Evolutionary conservation across 2,888 invertebrate genomes (phyloP), one percentile per base, ranked within the genome.

Genomic region (Thereva nobilitata): DNA sequence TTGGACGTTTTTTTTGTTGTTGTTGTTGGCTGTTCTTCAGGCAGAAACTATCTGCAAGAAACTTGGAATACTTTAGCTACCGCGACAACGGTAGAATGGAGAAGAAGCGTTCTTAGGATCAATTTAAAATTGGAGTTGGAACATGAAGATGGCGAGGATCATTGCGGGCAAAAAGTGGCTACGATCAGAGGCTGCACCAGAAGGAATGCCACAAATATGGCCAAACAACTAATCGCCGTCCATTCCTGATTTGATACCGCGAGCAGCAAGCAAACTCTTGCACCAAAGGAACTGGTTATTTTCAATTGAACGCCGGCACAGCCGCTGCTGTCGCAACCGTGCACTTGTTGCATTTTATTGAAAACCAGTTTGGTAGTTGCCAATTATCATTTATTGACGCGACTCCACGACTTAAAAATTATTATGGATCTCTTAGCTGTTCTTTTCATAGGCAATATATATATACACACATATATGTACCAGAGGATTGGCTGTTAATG

Each of bases 351-450:
- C 52, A 42, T 49, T 47, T 64, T 53, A 53, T 41, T 53, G 50
- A 44, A 42, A 64, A 64, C 64, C 64, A 53, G 64, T 64, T 64
- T 64, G 10, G 35, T 35, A 42, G 34, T 53, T 42, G 23, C 44
- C 64, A 53, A 64, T 64, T 64, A 64, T 50, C 64, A 64, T 64
- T 64, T 64, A 64, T 53, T 64, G 64, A 53, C 53, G 64, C 53
- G 64, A 53, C 64, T 64, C 53, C 37, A 56, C 50, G 50, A 50
- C 45, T 59, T 59, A 37, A 49, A 47, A 59, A 10, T 49, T 49
- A 59, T 59, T 59, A 47, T 38, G 45, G 59, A 38, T n/a, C 9
- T 42, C 23, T 23, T 23, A 23, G 23, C 23, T 23, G 23, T 23
- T 23, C 23, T 23, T 23, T 23, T 23, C 23, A 23, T 23, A 23